phyloP scores from a whole-genome alignment of 92 coral and sea anemone genomes.

The Zoanthus sansibaricus region DNA sequence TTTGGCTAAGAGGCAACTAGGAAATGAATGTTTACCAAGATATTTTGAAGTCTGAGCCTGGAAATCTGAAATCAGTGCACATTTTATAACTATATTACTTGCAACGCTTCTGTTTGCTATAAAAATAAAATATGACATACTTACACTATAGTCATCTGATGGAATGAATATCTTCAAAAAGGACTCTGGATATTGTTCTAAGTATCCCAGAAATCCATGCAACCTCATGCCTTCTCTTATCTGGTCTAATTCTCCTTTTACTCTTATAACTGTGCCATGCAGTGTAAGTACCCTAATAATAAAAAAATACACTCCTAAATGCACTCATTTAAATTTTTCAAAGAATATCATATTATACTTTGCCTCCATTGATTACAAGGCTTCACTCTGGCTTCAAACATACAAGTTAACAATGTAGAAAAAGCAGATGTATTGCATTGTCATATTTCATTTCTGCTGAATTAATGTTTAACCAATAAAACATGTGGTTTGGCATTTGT shows the following conservation, averaged over 20 bases:
- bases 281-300: conserved; percentile 56
- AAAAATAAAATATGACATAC: conserved; percentile 8
- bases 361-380: background rate
- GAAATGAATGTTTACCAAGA: background rate
- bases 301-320: conserved; percentile 10
- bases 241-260: conserved; percentile 53
- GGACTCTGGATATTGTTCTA: conserved; percentile 48
- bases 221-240: conserved; percentile 55
- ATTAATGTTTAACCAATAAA: background rate
- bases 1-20: background rate
- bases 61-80: conserved; percentile 3
- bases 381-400: background rate
- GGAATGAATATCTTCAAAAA: conserved; percentile 44
- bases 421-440: background rate
- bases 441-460: background rate
- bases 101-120: background rate
- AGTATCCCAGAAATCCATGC: conserved; percentile 45
- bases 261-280: conserved; percentile 44
- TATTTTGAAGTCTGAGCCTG: conserved; percentile 1
- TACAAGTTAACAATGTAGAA: background rate
- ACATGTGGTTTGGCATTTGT: background rate
- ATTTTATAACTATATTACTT: background rate
- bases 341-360: background rate
- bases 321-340: background rate
- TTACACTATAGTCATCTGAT: conserved; percentile 56